Evolutionary conservation across 2,113 vertebrate genomes (phyloP), one percentile per base, ranked within the genome.

Genomic region (Callorhinus ursinus): DNA sequence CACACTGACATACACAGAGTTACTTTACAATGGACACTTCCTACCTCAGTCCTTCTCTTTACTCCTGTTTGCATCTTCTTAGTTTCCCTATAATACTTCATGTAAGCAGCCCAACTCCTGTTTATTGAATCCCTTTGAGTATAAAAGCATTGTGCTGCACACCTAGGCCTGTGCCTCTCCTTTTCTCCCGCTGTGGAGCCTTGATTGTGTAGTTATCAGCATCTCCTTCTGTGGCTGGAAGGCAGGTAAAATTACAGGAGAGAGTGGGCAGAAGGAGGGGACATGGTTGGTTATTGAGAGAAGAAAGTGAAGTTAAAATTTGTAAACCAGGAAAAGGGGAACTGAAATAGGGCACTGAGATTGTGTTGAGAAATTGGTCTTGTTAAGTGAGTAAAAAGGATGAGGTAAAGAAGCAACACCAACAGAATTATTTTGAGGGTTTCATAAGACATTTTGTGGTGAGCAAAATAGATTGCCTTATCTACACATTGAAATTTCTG

Each of bases 191-290:
- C 5, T 13, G 49, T 1, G 36, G 24, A 31, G 55, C 26, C 7
- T 81, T 81, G 39, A 13, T 51, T 67, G 33, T 55, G n/a, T 4
- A 2, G 18, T 84, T 55, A 51, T 1, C 46, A 24, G 2, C 26
- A 39, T 76, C 94, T 95, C 36, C 61, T 90, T 97, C 57, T 9
- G 15, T 81, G 57, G 8, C 15, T 49, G 87, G 7, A 80, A 87
- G 46, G 53, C 16, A 51, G 63, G 19, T 92, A 21, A 74, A 33
- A 59, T 65, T 57, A 88, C 81, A 90, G 61, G 49, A 88, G 22
- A 42, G 16, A 88, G 7, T 33, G 21, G 51, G n/a, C 39, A 92
- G 53, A 85, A 26, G 53, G 76, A 88, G 55, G 18, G 65, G 10
- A 26, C 7, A 0, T 42, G 49, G 10, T 22, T 76, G 63, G 10